Percentiles rank a stretch among this genome's conserved stretches.
phyloP scores from a whole-genome alignment of 64 coral and sea anemone genomes.

The Porites lutea region DNA sequence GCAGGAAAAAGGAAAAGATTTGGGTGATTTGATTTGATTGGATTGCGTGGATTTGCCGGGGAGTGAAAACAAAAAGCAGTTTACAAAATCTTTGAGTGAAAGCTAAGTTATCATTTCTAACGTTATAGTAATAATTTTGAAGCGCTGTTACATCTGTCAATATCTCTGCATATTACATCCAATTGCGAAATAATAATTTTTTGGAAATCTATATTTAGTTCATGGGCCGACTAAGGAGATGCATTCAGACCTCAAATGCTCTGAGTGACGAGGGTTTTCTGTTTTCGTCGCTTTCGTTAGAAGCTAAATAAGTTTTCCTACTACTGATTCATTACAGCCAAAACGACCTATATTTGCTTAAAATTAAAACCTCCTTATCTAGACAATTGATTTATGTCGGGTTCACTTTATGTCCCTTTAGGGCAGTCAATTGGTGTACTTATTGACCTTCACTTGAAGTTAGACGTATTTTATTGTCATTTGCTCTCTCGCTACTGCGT shows the following conservation, averaged over 20 bases:
- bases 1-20: no score
- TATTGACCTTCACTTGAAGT: conserved; percentile 14
- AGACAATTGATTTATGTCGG: not conserved
- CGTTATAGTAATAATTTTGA: not conserved
- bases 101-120: not conserved
- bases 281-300: not conserved
- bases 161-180: not conserved
- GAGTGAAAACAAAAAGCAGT: not conserved
- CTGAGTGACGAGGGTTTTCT: not conserved
- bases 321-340: not conserved
- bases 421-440: not conserved
- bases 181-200: not conserved
- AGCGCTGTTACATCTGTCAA: conserved; percentile 8
- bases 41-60: not conserved
- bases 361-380: conserved; percentile 16
- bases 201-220: no score
- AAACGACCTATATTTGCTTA: not conserved
- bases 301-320: not conserved
- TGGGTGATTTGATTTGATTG: not conserved
- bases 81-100: not conserved
- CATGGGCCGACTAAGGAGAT: no score
- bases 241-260: not conserved
- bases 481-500: not conserved
- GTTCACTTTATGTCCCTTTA: not conserved
- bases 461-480: not conserved